These are phyloP conservation scores for Octodonta nipae DNA, from an alignment of 2,888 invertebrate genomes.

Conservation along the genomic window DNA sequence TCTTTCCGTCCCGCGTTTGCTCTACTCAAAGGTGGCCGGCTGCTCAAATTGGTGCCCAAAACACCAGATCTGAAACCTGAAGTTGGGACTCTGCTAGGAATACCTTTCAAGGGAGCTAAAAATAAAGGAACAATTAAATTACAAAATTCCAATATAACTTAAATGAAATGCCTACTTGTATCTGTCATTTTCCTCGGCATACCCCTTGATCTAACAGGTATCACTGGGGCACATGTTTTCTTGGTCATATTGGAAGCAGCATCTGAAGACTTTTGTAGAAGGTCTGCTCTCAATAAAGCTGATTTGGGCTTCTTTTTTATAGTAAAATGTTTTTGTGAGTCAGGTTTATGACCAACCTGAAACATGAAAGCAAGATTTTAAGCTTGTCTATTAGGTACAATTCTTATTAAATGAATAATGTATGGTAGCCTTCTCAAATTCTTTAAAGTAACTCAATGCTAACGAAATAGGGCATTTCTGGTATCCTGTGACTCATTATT, in stretches of 20 bases:
- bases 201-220: conserved; percentile 72
- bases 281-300: conserved; percentile 73
- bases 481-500: too few relatives aligned
- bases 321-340: conserved; percentile 81
- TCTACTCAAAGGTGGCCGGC: conserved; percentile 45
- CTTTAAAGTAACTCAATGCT: too few relatives aligned
- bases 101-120: conserved; percentile 78
- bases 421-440: too few relatives aligned
- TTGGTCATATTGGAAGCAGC: conserved; percentile 81
- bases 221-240: conserved; percentile 75
- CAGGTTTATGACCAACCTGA: conserved; percentile 67
- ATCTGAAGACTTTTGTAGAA: conserved; percentile 82
- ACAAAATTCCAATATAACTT: not conserved
- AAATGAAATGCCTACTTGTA: conserved; percentile 53
- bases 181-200: conserved; percentile 96
- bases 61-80: conserved; percentile 49
- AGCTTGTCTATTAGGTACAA: too few relatives aligned
- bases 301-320: conserved; percentile 91
- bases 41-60: conserved; percentile 36
- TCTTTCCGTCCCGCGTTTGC: conserved; percentile 62
- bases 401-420: too few relatives aligned
- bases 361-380: too few relatives aligned
- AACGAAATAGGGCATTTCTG: too few relatives aligned
- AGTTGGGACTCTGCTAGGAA: conserved; percentile 67
- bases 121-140: conserved; percentile 8